Base-by-base conservation (phyloP, 2,113 vertebrate species). In the mouse (Mus musculus) region DNA sequence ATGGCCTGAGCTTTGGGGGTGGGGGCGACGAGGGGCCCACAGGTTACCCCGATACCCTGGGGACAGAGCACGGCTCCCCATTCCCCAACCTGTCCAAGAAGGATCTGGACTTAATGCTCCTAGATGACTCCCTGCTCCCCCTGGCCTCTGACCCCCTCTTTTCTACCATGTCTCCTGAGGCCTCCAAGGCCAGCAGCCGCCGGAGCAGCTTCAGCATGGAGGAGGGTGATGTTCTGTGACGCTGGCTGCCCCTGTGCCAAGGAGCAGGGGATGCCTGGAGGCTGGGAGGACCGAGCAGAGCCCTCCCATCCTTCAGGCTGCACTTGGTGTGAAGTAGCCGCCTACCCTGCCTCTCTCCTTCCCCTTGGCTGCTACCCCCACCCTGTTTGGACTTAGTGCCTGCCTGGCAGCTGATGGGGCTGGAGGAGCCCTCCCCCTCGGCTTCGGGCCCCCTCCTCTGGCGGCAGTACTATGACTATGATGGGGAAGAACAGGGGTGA, bases 131-230 rank as follows among this genome's bases (percentile, higher is more conserved):
- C 22, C 98, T 99, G 98, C 99, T 99, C 67, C 99, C 99, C 0
- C 98, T 99, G 96, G 99, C 99, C 52, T 98, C 99, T 0, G 99
- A 99, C 97, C 99, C 99, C 6, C 98, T 99, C 98, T 99, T 99
- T 94, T 99, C 99, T 0, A 99, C 99, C 81, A 99, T 99, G 99
- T 99, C 99, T 78, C 99, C 99, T 0, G 99, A 99, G 96, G 99
- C 99, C 36, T 99, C 99, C 61, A 98, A 99, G 88, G 99, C 99
- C 98, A 99, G 99, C 97, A 99, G 99, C 98, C 99, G 99, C 91
- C 98, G 99, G 42, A 99, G 99, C 99, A 99, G 99, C 99, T 99
- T 99, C 98, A 99, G 99, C 99, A 99, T 99, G 98, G 99, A 99
- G 87, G 99, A 99, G 16, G 95, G 99, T 13, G 99, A 99, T 71